Evolutionary conservation across 1,140 invertebrate species (phyloP).

Genomic region (Samia ricini): DNA sequence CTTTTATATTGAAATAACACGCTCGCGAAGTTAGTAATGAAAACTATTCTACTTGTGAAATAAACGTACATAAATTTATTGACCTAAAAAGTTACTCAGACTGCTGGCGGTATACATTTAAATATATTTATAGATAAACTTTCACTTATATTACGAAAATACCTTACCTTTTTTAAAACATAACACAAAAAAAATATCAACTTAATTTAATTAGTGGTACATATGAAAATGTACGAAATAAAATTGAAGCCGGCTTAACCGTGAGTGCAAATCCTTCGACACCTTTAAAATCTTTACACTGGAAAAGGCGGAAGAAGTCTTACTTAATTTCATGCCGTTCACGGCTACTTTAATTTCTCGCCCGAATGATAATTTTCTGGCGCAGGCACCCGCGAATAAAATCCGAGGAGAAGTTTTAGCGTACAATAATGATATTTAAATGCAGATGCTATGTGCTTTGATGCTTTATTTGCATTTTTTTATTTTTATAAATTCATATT

Average conservation of each 20-base stretch:
- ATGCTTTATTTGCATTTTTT: slow-evolving; percentile 23
- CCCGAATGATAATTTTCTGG: slow-evolving; percentile 63
- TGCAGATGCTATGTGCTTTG: slow-evolving; percentile 22
- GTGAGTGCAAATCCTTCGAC: slow-evolving; percentile 30
- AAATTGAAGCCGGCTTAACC: slow-evolving; percentile 26
- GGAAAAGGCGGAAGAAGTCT: slow-evolving; percentile 22
- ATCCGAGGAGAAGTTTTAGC: slow-evolving; percentile 48
- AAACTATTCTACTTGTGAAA: background rate
- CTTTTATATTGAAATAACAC: too few relatives aligned
- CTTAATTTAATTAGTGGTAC: slow-evolving; percentile 47
- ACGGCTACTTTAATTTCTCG: slow-evolving; percentile 64
- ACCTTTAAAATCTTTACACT: slow-evolving; percentile 43
- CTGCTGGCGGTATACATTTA: too few relatives aligned
- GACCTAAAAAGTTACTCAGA: background rate
- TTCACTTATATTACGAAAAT: too few relatives aligned
- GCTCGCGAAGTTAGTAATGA: background rate
- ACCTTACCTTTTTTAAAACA: too few relatives aligned
- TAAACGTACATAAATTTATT: background rate
- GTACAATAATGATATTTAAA: slow-evolving; percentile 43
- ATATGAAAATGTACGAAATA: slow-evolving; percentile 35
- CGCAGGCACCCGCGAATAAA: slow-evolving; percentile 47
- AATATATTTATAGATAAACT: too few relatives aligned
- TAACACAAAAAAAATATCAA: too few relatives aligned
- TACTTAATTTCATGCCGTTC: slow-evolving; percentile 66
- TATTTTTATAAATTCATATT: background rate